Evolutionary conservation across 2,797 vertebrate genomes (phyloP), one percentile per base, ranked within the genome.

Genomic region (Etheostoma nigrum): DNA sequence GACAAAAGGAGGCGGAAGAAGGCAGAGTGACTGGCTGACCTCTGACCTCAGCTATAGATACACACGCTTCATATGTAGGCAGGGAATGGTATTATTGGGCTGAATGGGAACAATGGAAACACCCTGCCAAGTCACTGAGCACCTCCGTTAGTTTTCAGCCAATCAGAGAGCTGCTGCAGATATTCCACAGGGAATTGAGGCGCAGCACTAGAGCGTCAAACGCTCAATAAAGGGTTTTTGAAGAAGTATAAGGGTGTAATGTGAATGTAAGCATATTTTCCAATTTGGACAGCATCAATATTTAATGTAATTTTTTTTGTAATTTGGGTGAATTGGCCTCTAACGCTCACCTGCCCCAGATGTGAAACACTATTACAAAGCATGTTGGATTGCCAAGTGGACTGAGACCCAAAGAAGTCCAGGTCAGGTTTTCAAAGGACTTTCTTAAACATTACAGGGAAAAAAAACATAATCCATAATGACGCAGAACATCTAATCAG

Each of bases 11-110:
- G 82, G 82, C 59, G 58, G 81, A 74, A 66, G 53, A 12, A 66
- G 63, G 58, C 59, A 51, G 72, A 84, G 80, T 59, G 52, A 73
- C 69, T 18, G 18, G 59, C 72, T 67, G 86, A 86, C 86, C 84
- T 86, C 68, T 87, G 88, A 89, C 82, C 84, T 78, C 85, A 2
- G 74, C 67, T 60, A 25, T 36, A 79, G 59, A 89, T 6, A 23
- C 0, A 74, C 83, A 84, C 63, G 19, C 82, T 85, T 81, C 76
- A 44, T 47, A 9, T 27, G 45, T 54, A n/a, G 52, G 60, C 59
- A 1, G 54, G 10, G 74, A 68, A 57, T 16, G 48, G 13, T 1
- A 59, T 18, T 53, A 8, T 0, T n/a, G 49, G 25, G 19, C 0
- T 72, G 55, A 69, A 62, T 14, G 33, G n/a, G 1, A 49, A 72